Evolutionary conservation across 2,113 vertebrate genomes (phyloP).

Genomic region (Spea multiplicata): DNA sequence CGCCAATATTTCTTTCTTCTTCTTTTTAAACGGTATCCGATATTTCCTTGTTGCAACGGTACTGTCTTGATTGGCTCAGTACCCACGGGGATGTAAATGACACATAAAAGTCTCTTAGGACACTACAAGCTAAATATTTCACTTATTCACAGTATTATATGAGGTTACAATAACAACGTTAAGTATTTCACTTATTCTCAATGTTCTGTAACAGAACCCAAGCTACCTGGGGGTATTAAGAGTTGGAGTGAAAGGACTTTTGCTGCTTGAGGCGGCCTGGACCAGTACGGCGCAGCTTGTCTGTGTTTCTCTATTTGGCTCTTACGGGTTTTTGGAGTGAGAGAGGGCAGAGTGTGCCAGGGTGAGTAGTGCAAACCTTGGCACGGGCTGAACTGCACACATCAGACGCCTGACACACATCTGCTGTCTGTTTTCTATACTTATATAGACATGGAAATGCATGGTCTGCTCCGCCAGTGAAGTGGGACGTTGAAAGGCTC

Average conservation of each 20-base stretch:
- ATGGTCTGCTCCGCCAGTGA: neutral
- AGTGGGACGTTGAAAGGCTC: neutral
- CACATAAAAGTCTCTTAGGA: neutral
- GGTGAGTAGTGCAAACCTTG: neutral
- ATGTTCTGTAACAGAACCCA: neutral
- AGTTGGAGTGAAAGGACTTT: neutral
- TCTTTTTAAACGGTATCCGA: too few relatives aligned
- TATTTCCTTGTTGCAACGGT: too few relatives aligned
- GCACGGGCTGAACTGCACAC: constrained; percentile 8
- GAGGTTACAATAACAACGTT: neutral
- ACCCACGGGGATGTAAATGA: neutral
- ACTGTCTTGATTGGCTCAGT: too few relatives aligned
- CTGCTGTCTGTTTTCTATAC: constrained; percentile 26
- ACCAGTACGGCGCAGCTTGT: neutral
- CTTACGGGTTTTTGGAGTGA: constrained; percentile 1
- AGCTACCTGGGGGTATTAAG: neutral
- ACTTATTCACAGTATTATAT: neutral
- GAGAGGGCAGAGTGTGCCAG: neutral
- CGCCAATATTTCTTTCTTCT: too few relatives aligned
- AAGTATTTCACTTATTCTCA: neutral
- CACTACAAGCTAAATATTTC: neutral
- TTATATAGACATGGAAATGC: constrained; percentile 18
- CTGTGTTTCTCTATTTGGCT: neutral
- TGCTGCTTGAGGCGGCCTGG: neutral
- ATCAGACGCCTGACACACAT: neutral